A percentile compares a stretch with the other conserved stretches of the same genome.
Evolutionary conservation across 2,113 vertebrate species (phyloP).

Genomic region (Alligator mississippiensis): DNA sequence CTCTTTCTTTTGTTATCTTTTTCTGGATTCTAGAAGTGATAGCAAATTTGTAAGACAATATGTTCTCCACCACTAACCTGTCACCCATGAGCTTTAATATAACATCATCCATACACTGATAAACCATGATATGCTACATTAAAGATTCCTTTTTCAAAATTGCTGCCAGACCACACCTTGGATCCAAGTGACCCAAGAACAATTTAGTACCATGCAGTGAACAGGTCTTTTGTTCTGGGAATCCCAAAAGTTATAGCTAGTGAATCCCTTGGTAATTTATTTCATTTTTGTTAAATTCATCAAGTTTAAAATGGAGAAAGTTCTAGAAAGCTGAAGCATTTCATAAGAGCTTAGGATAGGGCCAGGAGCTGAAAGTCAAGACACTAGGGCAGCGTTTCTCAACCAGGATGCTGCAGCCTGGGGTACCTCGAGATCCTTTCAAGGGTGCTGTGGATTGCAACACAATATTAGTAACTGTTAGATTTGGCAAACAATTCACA

Average conservation of each 20-base stretch:
- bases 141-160: background rate
- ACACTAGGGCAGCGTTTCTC: background rate
- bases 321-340: background rate
- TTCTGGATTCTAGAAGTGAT: accelerated
- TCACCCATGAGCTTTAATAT: background rate
- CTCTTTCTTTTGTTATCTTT: background rate
- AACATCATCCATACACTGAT: background rate
- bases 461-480: too few relatives aligned
- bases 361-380: background rate
- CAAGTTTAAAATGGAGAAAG: background rate
- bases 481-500: too few relatives aligned
- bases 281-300: background rate
- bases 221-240: background rate
- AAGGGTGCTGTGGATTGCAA: too few relatives aligned
- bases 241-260: background rate
- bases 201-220: background rate
- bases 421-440: too few relatives aligned
- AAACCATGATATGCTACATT: background rate
- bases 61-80: accelerated
- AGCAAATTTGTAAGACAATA: background rate
- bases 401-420: too few relatives aligned
- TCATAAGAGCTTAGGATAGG: accelerated
- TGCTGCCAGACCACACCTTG: accelerated
- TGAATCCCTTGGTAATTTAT: background rate
- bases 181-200: background rate